These are phyloP conservation scores for Catocala fraxini DNA, from an alignment of 2,888 invertebrate genomes.

Conservation along the genomic window DNA sequence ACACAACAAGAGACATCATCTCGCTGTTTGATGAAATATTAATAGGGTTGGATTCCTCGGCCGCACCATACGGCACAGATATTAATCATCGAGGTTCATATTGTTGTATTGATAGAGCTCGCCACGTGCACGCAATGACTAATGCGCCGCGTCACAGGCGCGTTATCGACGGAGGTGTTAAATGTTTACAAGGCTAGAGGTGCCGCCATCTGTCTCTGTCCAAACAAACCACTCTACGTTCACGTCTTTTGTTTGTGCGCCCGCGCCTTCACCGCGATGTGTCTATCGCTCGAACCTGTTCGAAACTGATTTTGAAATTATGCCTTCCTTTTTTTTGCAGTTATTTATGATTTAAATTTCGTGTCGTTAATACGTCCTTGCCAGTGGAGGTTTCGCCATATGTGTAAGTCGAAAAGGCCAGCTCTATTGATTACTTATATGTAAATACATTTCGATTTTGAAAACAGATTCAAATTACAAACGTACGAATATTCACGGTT, in stretches of 20 bases:
- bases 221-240: constrained; percentile 56
- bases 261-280: background rate
- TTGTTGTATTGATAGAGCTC: constrained; percentile 47
- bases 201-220: constrained; percentile 72
- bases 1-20: constrained; percentile 55
- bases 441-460: too few species aligned
- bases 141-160: constrained; percentile 47
- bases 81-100: constrained; percentile 73
- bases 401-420: too few species aligned
- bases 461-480: too few species aligned
- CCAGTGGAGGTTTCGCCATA: too few species aligned
- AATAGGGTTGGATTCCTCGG: constrained; percentile 74
- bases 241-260: constrained; percentile 49
- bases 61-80: constrained; percentile 45
- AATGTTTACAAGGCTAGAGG: constrained; percentile 73
- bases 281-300: constrained; percentile 4
- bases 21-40: constrained; percentile 78
- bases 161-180: constrained; percentile 65
- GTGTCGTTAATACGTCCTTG: too few species aligned
- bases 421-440: too few species aligned
- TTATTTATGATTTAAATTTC: background rate
- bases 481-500: too few species aligned
- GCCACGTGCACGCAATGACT: constrained; percentile 43
- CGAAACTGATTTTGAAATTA: background rate
- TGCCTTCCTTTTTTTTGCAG: background rate